These are phyloP conservation scores for Halictus quadricinctus DNA, from an alignment of 2,888 invertebrate species.

Conservation along the genomic window DNA sequence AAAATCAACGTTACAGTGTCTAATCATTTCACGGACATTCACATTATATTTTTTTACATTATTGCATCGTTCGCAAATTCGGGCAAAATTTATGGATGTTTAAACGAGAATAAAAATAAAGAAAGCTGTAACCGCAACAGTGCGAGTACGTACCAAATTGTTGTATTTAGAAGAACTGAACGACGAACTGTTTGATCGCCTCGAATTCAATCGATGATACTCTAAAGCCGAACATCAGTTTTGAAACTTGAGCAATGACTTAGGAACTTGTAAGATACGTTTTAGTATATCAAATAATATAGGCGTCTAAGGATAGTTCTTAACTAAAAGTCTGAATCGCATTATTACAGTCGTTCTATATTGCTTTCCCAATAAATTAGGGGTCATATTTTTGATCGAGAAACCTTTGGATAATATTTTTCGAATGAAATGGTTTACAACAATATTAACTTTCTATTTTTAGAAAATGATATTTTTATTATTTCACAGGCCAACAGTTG, in stretches of 20 bases:
- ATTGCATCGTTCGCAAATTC: conserved; percentile 23
- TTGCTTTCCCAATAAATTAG: not conserved
- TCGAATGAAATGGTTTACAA: not conserved
- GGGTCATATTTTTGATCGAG: not conserved
- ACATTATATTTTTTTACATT: conserved; percentile 31
- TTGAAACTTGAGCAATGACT: not conserved
- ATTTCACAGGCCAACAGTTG: not conserved
- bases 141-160: not conserved
- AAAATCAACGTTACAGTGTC: conserved; percentile 17
- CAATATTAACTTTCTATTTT: not conserved
- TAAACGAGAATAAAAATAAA: not conserved
- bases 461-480: not conserved
- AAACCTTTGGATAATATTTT: not conserved
- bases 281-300: conserved; percentile 1
- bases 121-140: not conserved
- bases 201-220: not conserved
- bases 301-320: not conserved
- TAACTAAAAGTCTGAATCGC: not conserved
- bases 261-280: not conserved
- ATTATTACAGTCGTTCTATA: not conserved
- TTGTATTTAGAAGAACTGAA: not conserved
- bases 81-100: conserved; percentile 20
- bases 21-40: conserved; percentile 12
- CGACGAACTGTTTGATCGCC: not conserved
- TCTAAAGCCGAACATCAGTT: not conserved